Conservation (phyloP, 1,140 invertebrate species). For the Wasmannia auropunctata region DNA sequence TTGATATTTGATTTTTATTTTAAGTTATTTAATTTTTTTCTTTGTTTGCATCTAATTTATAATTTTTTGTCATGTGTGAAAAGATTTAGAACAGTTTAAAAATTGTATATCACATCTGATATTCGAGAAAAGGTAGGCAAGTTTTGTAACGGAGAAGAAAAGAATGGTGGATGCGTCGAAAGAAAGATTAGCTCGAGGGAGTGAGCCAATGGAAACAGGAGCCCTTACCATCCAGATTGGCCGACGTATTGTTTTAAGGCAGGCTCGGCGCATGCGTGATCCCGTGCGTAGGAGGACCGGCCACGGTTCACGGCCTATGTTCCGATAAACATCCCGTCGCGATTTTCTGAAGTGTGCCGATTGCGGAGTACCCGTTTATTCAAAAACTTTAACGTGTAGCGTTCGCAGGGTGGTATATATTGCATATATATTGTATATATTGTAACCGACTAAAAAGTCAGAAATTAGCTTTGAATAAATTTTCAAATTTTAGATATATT, state of each 20-base stretch:
- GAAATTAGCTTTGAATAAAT: neutral
- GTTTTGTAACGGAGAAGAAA: neutral
- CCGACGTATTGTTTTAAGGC: conserved; percentile 85
- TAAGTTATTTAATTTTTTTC: neutral
- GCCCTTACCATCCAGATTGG: conserved; percentile 84
- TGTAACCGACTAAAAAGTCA: neutral
- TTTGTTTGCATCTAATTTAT: neutral
- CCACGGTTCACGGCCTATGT: conserved; percentile 77
- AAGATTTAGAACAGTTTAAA: neutral
- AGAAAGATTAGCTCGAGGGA: conserved; percentile 80
- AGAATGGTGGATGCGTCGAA: conserved; percentile 68
- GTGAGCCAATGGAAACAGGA: conserved; percentile 81
- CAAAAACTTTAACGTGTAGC: neutral
- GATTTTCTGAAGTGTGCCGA: neutral
- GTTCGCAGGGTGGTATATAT: no score
- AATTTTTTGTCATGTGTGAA: neutral
- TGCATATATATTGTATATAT: no score
- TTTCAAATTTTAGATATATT: neutral
- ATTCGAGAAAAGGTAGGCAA: neutral
- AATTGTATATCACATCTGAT: neutral
- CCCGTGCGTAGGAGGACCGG: conserved; percentile 80
- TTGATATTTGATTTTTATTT: conserved; percentile 3
- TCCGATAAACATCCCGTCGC: conserved; percentile 36
- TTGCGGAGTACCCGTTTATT: neutral
- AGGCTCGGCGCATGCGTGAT: conserved; percentile 83